Percentiles rank a stretch among this genome's conserved stretches.
Evolutionary conservation across 2,888 invertebrate species (phyloP).

Genomic region (Dorcus hopei): DNA sequence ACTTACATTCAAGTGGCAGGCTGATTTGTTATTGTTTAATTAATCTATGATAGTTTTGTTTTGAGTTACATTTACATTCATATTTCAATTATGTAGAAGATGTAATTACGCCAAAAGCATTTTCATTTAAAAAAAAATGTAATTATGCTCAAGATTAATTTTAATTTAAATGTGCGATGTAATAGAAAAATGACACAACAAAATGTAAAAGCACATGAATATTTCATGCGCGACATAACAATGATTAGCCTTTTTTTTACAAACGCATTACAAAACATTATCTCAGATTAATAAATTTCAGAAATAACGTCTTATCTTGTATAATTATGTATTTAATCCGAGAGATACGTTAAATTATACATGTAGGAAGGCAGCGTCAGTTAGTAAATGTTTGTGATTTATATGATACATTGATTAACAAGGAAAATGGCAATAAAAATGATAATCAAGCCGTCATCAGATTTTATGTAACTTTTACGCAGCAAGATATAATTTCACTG

Average conservation of each 20-base stretch:
- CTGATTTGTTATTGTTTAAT: no score
- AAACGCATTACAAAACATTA: neutral
- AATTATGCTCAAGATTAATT: no score
- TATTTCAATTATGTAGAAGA: no score
- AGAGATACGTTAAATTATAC: neutral
- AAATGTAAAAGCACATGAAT: no score
- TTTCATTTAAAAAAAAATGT: no score
- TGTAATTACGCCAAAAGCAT: no score
- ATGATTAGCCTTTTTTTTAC: neutral
- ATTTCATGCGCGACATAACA: no score
- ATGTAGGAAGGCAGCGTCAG: slow-evolving; percentile 1
- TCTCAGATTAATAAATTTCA: slow-evolving; percentile 1
- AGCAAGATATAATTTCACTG: slow-evolving; percentile 13
- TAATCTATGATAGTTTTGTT: no score
- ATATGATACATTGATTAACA: slow-evolving; percentile 2
- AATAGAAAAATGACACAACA: no score
- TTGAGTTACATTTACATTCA: no score
- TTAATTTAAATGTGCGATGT: no score
- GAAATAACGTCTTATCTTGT: neutral
- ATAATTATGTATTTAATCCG: slow-evolving; percentile 2
- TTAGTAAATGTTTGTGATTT: slow-evolving; percentile 3
- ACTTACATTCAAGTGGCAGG: no score
- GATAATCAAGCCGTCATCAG: slow-evolving; percentile 7
- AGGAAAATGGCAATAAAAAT: slow-evolving; percentile 4
- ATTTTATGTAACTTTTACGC: slow-evolving; percentile 11